Evolutionary conservation across 2,113 vertebrate genomes (phyloP).

Genomic region (Caretta caretta): DNA sequence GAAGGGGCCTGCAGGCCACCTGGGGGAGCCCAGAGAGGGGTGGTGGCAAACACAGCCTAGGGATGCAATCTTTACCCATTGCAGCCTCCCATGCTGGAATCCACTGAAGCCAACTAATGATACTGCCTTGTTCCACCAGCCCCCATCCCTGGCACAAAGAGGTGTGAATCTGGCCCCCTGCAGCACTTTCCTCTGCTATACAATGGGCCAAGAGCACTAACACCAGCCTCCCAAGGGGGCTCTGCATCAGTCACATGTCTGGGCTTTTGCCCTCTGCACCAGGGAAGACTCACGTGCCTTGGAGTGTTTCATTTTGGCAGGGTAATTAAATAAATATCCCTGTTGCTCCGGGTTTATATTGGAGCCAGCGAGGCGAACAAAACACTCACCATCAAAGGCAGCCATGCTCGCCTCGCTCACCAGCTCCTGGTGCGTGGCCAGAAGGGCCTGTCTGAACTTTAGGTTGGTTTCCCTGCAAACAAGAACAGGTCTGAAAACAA

Average conservation of each 20-base stretch:
- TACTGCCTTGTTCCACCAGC: background rate
- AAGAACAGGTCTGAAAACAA: background rate
- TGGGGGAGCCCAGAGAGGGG: too few species aligned
- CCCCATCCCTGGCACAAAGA: background rate
- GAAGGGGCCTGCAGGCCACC: background rate
- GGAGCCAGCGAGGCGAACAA: too few species aligned
- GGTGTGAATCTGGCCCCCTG: rapidly evolving
- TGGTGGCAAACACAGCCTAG: too few species aligned
- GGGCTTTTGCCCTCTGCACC: background rate
- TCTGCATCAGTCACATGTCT: too few species aligned
- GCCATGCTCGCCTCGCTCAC: constrained; percentile 77
- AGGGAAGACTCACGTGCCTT: too few species aligned
- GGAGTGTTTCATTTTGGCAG: too few species aligned
- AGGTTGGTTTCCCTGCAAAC: constrained; percentile 90
- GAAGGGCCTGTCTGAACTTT: constrained; percentile 90
- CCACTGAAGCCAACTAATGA: background rate
- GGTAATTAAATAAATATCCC: too few species aligned
- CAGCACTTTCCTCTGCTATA: background rate
- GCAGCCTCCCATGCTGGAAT: background rate
- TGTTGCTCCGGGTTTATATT: too few species aligned
- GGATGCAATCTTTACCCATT: background rate
- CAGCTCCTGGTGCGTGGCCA: constrained; percentile 84
- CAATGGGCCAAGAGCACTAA: background rate
- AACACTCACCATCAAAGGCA: constrained; percentile 86
- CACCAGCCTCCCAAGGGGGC: too few species aligned